Percentiles rank a stretch among this genome's conserved stretches.
Evolutionary conservation across 92 coral and sea anemone genomes (phyloP).

Genomic region (Epizoanthus illoricatus): DNA sequence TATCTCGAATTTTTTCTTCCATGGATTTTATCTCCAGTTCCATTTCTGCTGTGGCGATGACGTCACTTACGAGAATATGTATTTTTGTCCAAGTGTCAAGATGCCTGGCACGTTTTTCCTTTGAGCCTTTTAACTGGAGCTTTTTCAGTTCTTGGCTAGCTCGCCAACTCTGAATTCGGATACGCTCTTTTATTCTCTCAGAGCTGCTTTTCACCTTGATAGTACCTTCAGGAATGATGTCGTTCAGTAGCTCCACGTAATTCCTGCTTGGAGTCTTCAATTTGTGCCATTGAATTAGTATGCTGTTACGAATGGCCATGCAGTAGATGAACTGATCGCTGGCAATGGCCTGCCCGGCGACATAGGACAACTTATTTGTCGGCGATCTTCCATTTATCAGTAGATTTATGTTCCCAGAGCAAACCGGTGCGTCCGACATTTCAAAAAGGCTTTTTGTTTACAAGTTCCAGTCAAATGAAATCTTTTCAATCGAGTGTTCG

Average conservation of each 20-base stretch:
- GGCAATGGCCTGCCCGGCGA: slow-evolving; percentile 8
- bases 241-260: slow-evolving; percentile 35
- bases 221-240: slow-evolving; percentile 40
- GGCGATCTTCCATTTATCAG: background rate
- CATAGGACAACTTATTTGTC: background rate
- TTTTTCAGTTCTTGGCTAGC: slow-evolving; percentile 11
- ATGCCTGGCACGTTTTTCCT: background rate
- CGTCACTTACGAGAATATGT: slow-evolving; percentile 44
- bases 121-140: slow-evolving; percentile 30
- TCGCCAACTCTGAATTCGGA: slow-evolving; percentile 19
- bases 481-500: too few species aligned
- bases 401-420: background rate
- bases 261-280: background rate
- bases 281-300: slow-evolving; percentile 15
- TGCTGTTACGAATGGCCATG: slow-evolving; percentile 41
- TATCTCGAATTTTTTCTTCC: slow-evolving; percentile 14
- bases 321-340: slow-evolving; percentile 41
- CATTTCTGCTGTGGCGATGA: slow-evolving; percentile 33
- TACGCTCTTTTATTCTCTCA: slow-evolving; percentile 14
- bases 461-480: background rate
- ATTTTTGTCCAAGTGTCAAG: slow-evolving; percentile 25
- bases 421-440: background rate
- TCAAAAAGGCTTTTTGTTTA: background rate
- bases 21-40: slow-evolving; percentile 36
- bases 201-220: slow-evolving; percentile 42